Evolutionary conservation across 64 coral and sea anemone genomes (phyloP).

Genomic region (Astreopora myriophthalma): DNA sequence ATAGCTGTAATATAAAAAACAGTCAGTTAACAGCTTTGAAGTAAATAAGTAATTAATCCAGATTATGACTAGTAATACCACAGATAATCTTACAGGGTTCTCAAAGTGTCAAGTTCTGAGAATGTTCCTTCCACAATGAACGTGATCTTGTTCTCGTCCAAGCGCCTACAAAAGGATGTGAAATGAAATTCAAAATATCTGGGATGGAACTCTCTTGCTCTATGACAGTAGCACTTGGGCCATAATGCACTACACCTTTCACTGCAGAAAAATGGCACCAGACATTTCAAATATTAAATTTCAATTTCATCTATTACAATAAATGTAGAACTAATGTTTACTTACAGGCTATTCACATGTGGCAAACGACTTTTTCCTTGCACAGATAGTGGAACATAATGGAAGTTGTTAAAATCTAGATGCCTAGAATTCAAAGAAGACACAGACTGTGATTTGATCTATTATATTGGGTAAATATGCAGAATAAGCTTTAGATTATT

Average conservation of each 20-base stretch:
- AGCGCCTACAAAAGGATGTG: neutral
- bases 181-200: neutral
- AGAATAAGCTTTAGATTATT: no score
- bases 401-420: neutral
- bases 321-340: no score
- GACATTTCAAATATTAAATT: no score
- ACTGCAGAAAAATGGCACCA: no score
- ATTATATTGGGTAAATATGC: no score
- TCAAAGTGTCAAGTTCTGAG: constrained; percentile 64
- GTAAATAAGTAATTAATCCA: no score
- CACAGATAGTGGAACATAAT: constrained; percentile 24
- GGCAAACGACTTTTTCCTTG: constrained; percentile 26
- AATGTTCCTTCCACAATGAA: constrained; percentile 75
- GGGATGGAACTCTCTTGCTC: no score
- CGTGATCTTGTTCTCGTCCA: constrained; percentile 39
- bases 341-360: neutral
- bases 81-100: constrained; percentile 54
- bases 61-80: no score
- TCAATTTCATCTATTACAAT: no score
- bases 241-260: no score
- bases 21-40: neutral
- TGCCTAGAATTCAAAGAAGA: neutral
- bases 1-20: neutral
- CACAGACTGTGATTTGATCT: neutral
- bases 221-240: no score